phyloP scores from a whole-genome alignment of 2,797 vertebrate species.

The Pseudochaenichthys georgianus region DNA sequence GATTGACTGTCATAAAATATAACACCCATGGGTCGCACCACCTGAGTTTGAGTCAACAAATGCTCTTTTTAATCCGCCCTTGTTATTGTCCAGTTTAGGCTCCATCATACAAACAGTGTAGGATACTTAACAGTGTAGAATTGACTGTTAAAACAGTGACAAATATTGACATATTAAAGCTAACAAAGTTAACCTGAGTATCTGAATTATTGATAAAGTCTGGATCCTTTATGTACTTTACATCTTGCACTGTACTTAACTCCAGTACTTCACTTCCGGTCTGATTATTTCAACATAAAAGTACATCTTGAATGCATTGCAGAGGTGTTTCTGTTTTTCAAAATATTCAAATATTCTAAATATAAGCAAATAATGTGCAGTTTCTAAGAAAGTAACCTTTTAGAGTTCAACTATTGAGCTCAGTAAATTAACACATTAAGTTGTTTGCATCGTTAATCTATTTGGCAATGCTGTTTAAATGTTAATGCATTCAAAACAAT shows the following conservation, averaged over 20 bases:
- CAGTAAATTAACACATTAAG: too few relatives aligned
- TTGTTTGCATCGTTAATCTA: too few relatives aligned
- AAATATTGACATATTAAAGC: background rate
- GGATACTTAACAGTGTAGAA: too few relatives aligned
- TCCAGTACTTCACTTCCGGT: slow-evolving; percentile 18
- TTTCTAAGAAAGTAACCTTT: background rate
- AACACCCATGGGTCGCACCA: background rate
- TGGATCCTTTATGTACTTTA: slow-evolving; percentile 8
- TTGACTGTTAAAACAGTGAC: background rate
- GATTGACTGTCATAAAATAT: background rate
- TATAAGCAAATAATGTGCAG: background rate
- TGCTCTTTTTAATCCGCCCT: background rate
- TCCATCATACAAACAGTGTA: too few relatives aligned
- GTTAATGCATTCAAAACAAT: background rate
- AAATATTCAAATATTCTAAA: background rate
- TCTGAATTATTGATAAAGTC: background rate
- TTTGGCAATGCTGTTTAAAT: background rate
- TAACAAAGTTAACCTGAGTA: background rate
- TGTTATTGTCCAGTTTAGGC: background rate
- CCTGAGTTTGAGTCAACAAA: background rate
- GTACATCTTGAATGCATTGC: background rate
- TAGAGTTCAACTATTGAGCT: too few relatives aligned
- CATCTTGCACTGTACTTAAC: slow-evolving; percentile 2
- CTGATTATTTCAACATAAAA: slow-evolving; percentile 53
- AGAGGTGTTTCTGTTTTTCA: background rate